Percentiles rank a stretch among this genome's conserved stretches.
phyloP scores from a whole-genome alignment of 2,797 vertebrate genomes.

The Enteromius treurensis region DNA sequence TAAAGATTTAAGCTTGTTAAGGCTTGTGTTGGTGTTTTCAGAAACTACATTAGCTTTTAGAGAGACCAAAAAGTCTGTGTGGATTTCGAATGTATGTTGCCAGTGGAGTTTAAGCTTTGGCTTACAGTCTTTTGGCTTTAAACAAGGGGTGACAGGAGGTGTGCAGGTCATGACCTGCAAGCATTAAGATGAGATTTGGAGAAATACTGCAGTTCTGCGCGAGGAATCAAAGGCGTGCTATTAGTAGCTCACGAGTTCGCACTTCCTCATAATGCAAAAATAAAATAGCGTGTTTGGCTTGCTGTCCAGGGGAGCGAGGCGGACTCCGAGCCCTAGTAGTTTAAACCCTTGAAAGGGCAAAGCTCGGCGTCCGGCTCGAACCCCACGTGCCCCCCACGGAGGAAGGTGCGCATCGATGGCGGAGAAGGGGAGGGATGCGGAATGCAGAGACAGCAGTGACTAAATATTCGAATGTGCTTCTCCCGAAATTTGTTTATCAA shows the following conservation, averaged over 20 bases:
- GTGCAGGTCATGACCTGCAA: constrained; percentile 31
- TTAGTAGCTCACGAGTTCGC: not conserved
- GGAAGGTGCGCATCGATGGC: no score
- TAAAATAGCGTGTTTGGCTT: no score
- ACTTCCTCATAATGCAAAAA: no score
- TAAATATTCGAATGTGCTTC: no score
- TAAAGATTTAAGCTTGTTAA: not conserved
- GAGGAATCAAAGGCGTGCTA: not conserved
- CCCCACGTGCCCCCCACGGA: no score
- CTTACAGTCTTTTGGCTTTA: constrained; percentile 37
- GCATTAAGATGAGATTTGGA: constrained; percentile 14
- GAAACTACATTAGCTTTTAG: not conserved
- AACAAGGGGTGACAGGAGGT: constrained; percentile 26
- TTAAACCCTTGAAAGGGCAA: no score
- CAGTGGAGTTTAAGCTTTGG: constrained; percentile 36
- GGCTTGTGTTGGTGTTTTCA: not conserved
- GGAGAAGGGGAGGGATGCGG: no score
- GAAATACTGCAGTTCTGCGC: not conserved
- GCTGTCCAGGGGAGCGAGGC: no score
- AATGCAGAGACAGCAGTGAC: no score
- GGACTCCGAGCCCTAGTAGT: no score
- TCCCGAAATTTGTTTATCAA: no score
- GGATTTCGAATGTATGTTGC: constrained; percentile 16
- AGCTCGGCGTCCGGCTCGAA: no score
- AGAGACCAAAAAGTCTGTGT: constrained; percentile 6